A percentile compares a stretch with the other conserved stretches of the same genome.
Conservation (phyloP, 2,113 vertebrate species). For the Sceloporus undulatus region DNA sequence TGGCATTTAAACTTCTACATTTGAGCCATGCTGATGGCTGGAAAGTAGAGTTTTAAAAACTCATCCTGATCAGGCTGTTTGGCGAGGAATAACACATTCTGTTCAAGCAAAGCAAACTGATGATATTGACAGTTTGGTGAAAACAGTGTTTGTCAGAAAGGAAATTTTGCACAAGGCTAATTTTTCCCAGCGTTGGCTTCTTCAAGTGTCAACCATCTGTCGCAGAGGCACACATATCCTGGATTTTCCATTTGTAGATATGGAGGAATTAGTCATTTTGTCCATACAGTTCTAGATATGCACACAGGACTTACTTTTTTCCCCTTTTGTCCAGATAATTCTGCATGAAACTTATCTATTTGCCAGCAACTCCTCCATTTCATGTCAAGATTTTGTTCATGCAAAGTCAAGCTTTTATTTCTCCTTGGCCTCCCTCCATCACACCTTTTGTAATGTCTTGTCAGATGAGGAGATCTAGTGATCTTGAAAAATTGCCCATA, state of each 20-base stretch:
- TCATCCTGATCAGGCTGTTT: neutral
- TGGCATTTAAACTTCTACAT: neutral
- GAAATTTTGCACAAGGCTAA: neutral
- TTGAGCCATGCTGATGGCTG: neutral
- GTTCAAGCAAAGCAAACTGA: neutral
- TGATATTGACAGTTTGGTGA: neutral
- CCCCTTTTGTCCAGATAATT: neutral
- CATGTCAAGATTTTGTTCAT: neutral
- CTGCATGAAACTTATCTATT: neutral
- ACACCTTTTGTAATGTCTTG: neutral
- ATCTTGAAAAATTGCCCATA: neutral
- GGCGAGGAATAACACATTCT: neutral
- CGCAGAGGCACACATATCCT: neutral
- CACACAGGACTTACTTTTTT: neutral
- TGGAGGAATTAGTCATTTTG: neutral
- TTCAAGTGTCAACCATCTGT: neutral
- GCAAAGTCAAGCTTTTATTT: neutral
- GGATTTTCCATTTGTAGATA: neutral
- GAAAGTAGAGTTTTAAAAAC: neutral
- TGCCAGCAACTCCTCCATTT: neutral
- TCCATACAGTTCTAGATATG: neutral
- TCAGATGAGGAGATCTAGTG: neutral
- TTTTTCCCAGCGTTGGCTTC: neutral
- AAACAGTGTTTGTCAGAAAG: conserved; percentile 13
- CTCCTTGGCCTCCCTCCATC: neutral